Evolutionary conservation across 2,888 invertebrate genomes (phyloP).

Genomic region (Suillia variegata): DNA sequence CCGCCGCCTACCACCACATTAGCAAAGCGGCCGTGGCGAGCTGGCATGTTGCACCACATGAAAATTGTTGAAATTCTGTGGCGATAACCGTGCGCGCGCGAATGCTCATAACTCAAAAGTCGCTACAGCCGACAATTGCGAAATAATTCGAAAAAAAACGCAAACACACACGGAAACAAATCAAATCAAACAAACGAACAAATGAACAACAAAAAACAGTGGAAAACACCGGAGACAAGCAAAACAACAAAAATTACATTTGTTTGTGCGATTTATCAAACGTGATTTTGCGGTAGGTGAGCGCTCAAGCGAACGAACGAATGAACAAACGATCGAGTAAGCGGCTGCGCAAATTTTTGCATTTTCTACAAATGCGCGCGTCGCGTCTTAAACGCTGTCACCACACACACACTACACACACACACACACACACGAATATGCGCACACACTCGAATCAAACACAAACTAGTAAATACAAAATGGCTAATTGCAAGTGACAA

Average conservation of each 20-base stretch:
- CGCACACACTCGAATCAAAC: background rate
- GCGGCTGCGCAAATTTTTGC: no score
- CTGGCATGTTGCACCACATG: background rate
- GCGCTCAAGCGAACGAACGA: background rate
- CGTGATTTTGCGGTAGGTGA: conserved; percentile 12
- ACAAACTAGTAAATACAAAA: background rate
- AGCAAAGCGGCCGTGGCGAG: background rate
- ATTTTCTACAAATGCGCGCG: no score
- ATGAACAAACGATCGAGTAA: no score
- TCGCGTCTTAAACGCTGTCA: background rate
- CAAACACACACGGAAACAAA: background rate
- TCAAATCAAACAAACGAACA: no score
- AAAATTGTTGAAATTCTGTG: background rate
- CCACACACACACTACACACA: background rate
- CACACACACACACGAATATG: background rate
- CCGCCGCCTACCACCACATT: background rate
- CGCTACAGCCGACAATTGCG: background rate
- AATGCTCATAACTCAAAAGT: background rate
- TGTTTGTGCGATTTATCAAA: conserved; percentile 7
- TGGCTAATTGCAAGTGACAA: conserved; percentile 39
- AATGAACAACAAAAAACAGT: no score
- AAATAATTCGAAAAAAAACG: background rate
- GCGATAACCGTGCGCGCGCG: background rate
- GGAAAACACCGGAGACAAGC: no score
- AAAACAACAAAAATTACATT: no score